A percentile compares a stretch with the other conserved stretches of the same genome.
These are phyloP conservation scores for Malachius bipustulatus DNA, from an alignment of 2,888 invertebrate species.

Conservation along the genomic window DNA sequence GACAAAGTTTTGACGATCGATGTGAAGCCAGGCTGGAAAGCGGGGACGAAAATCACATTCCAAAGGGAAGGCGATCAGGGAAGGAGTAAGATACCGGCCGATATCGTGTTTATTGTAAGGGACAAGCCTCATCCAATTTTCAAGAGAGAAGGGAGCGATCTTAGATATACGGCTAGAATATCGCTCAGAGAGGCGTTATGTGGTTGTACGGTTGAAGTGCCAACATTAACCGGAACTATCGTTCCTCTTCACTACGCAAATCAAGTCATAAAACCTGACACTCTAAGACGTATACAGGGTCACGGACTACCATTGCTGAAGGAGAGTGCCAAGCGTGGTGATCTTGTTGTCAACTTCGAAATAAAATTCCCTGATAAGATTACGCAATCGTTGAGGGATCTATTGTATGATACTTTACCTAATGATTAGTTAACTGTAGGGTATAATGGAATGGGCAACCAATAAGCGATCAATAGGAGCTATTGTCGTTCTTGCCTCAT, in stretches of 20 bases:
- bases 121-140: slow-evolving; percentile 82
- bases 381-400: too few species aligned
- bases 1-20: slow-evolving; percentile 86
- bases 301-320: slow-evolving; percentile 87
- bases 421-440: too few species aligned
- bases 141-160: slow-evolving; percentile 83
- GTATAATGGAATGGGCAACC: too few species aligned
- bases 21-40: slow-evolving; percentile 94
- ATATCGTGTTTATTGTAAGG: slow-evolving; percentile 85
- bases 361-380: slow-evolving; percentile 91
- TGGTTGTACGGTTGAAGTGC: slow-evolving; percentile 71
- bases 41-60: slow-evolving; percentile 94
- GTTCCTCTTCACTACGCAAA: slow-evolving; percentile 59
- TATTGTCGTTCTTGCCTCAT: too few species aligned
- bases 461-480: too few species aligned
- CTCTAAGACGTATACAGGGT: slow-evolving; percentile 69
- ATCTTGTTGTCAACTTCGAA: slow-evolving; percentile 82
- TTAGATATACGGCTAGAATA: slow-evolving; percentile 72
- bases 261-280: slow-evolving; percentile 76
- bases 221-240: slow-evolving; percentile 69
- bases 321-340: slow-evolving; percentile 76
- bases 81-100: slow-evolving; percentile 82
- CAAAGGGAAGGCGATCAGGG: slow-evolving; percentile 89
- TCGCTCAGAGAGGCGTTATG: slow-evolving; percentile 79
- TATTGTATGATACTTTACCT: too few species aligned